These are phyloP conservation scores for Eudorcas thomsonii DNA, from an alignment of 2,113 vertebrate species.

Conservation along the genomic window DNA sequence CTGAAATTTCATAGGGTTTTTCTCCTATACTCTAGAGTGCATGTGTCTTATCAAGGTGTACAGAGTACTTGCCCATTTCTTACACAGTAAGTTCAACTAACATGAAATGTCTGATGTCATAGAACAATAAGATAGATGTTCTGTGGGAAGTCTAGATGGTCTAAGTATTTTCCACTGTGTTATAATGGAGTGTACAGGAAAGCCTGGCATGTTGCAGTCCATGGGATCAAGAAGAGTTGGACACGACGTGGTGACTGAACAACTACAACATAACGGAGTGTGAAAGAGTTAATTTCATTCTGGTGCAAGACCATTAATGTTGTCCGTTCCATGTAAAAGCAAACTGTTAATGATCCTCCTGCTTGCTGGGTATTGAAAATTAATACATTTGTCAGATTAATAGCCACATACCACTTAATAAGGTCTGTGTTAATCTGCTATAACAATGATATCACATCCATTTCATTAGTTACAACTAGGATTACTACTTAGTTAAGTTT, in stretches of 20 bases:
- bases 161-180: neutral
- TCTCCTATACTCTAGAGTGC: neutral
- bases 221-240: neutral
- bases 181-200: neutral
- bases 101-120: neutral
- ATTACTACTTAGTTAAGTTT: neutral
- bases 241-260: neutral
- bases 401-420: neutral
- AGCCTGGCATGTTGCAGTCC: neutral
- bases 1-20: neutral
- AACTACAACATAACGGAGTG: neutral
- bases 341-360: neutral
- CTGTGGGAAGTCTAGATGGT: neutral
- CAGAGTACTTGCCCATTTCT: neutral
- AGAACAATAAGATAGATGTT: neutral
- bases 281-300: neutral
- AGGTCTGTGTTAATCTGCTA: neutral
- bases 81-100: neutral
- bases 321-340: neutral
- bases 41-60: neutral
- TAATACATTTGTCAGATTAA: neutral
- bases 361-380: neutral
- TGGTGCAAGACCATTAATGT: neutral
- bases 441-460: neutral
- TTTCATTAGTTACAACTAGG: neutral